Conservation (phyloP, 2,113 vertebrate genomes). For the chimpanzee (Pan troglodytes) region DNA sequence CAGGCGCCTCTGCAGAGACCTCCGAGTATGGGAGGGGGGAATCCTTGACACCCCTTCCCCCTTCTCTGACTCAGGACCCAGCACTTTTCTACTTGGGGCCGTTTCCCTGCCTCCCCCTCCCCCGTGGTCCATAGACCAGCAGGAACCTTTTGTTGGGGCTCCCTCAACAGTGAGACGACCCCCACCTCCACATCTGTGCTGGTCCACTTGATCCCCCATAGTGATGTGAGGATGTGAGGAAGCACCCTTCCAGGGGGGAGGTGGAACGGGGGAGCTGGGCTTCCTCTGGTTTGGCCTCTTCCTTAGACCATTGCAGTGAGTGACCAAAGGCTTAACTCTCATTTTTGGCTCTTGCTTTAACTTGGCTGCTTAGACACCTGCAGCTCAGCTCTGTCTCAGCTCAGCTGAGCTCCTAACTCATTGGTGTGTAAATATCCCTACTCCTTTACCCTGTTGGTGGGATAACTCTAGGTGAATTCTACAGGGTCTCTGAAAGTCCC, state of each 20-base stretch:
- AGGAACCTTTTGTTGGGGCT: background rate
- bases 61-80: background rate
- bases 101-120: background rate
- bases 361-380: background rate
- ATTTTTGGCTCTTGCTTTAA: background rate
- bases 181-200: background rate
- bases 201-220: background rate
- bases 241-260: no score
- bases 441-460: background rate
- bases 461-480: background rate
- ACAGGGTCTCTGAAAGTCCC: no score
- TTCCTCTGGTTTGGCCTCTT: background rate
- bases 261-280: accelerated
- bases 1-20: background rate
- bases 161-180: background rate
- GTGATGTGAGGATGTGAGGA: background rate
- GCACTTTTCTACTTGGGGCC: background rate
- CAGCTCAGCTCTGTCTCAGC: background rate
- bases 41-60: background rate
- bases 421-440: no score
- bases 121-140: background rate
- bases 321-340: background rate
- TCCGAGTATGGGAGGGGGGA: background rate
- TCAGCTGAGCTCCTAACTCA: background rate
- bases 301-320: background rate